Evolutionary conservation across 2,888 invertebrate species (phyloP), one percentile per base, ranked within the genome.

Genomic region (Omphaloscelis lunosa): DNA sequence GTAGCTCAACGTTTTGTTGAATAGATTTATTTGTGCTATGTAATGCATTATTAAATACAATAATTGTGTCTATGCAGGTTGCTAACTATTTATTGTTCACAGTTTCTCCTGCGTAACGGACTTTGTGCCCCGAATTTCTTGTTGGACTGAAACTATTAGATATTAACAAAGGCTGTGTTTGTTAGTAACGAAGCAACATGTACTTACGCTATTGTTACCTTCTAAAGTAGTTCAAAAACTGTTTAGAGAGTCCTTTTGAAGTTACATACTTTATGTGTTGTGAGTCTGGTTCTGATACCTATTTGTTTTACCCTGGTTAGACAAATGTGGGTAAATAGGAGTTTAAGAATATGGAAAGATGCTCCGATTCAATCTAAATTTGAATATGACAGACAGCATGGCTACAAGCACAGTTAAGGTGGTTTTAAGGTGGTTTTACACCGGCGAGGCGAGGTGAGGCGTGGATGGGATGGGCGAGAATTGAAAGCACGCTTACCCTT

Each of bases 21-120:
- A 82, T 79, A 79, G 72, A 78, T 80, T 82, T 79, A 80, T 79
- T 77, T 83, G 61, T 72, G 61, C 39, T 65, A 51, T 61, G 62
- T 78, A 84, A 87, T 83, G 79, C 69, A 66, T 58, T 77, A 85
- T 82, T 86, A 87, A 87, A 75, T 77, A 84, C 67, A 84, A 78
- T 85, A 71, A 71, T 79, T 77, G 65, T 68, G 61, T 77, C 20
- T 62, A 53, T 48, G 62, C 61, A 75, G 23, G 53, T 34, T 62
- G 70, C 39, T 85, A 59, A 34, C 61, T 65, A 72, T 82, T 73
- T 65, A 72, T 82, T 73, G 73, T 63, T 68, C 56, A 58, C n/a
- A 80, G 39, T 72, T 76, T 70, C 51, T 58, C 51, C 17, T 41
- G 41, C n/a, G n/a, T 84, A 75, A 67, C 59, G 34, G 72, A 51